Evolutionary conservation across 1,140 invertebrate genomes (phyloP), one percentile per base, ranked within the genome.

Genomic region (Lutraria rhynchaena): DNA sequence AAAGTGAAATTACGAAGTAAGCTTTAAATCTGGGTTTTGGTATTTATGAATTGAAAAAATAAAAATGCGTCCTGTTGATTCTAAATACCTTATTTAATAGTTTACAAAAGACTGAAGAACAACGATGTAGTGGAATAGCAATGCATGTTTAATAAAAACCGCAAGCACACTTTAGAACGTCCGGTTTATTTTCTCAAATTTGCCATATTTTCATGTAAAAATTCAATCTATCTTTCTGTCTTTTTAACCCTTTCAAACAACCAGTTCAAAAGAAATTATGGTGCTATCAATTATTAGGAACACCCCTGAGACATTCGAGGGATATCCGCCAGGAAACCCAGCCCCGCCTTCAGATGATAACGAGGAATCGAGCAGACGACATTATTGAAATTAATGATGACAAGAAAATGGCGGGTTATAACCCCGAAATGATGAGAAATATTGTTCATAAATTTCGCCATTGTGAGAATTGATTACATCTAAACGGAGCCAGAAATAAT

Each of bases 331-430:
- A 46, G 44, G 73, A 60, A 63, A 37, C 19, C 41, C 33, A 41
- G 37, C 41, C 73, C 37, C 73, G 57, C 57, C 73, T 35, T 24
- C 44, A 37, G 27, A 29, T 24, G 57, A 33, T 61, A 61, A 76
- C 31, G 27, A 49, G 57, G 58, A 41, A n/a, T 46, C 15, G 31
- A 76, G 73, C 73, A 63, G 73, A 76, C 73, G 73, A 63, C 58
- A 76, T 61, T 31, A 76, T 63, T 51, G 51, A 51, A 76, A 76
- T 76, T 76, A 41, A 76, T 76, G 73, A 76, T 76, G 73, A 76
- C 73, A 76, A 61, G 57, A 61, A 76, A 76, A 76, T 76, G 73
- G 58, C 31, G 57, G 73, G 73, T 76, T 76, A 76, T 58, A 76
- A 76, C 57, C 73, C 63, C 44, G 31, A 61, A 61, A 60, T 60